A percentile compares a stretch with the other conserved stretches of the same genome.
phyloP scores from a whole-genome alignment of 1,140 invertebrate species.

The Papilio machaon region DNA sequence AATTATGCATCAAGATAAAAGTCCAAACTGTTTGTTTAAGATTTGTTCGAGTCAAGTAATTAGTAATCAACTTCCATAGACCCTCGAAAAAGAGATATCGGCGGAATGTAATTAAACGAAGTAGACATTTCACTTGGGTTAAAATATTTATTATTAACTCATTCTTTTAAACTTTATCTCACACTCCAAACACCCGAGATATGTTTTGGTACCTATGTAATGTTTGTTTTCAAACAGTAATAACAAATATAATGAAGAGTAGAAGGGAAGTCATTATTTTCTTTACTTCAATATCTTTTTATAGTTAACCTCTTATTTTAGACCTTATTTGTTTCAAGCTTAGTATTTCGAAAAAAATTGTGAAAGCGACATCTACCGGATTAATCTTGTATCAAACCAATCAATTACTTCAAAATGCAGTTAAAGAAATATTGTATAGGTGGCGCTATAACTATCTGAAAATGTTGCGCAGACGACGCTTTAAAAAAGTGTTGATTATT shows the following conservation, averaged over 20 bases:
- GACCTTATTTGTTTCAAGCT: no score
- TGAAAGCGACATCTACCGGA: not conserved
- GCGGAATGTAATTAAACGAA: not conserved
- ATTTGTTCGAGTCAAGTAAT: slow-evolving; percentile 56
- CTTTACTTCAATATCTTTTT: no score
- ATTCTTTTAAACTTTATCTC: no score
- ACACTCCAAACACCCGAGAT: no score
- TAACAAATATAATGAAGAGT: no score
- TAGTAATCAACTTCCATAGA: slow-evolving; percentile 42
- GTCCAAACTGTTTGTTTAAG: slow-evolving; percentile 65
- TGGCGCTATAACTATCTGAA: not conserved
- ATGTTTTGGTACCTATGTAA: no score
- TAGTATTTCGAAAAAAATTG: not conserved
- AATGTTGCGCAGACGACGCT: not conserved
- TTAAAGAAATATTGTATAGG: not conserved
- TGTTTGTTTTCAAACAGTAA: no score
- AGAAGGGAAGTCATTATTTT: no score
- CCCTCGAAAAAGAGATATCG: not conserved
- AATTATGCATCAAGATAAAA: slow-evolving; percentile 72
- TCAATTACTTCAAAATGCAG: not conserved
- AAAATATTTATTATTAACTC: no score
- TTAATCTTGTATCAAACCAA: not conserved
- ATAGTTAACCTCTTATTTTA: no score
- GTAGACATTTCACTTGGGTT: not conserved
- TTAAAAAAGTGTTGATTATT: no score